A percentile compares a stretch with the other conserved stretches of the same genome.
Evolutionary conservation across 2,888 invertebrate genomes (phyloP).

Genomic region (Pseudeuparius sepicola): DNA sequence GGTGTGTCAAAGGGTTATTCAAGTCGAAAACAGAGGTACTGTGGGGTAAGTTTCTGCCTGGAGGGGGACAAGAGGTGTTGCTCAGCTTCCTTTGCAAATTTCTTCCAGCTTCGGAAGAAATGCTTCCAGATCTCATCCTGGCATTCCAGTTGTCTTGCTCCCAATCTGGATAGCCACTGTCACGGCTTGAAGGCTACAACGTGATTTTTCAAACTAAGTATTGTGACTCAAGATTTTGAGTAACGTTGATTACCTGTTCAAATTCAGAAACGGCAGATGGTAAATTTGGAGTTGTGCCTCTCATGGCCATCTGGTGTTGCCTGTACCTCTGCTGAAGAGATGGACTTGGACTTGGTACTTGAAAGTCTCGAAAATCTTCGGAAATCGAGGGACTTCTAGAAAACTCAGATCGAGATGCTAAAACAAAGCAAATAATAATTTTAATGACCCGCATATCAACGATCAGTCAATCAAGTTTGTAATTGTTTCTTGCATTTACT

Average conservation of each 20-base stretch:
- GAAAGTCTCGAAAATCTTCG: constrained; percentile 23
- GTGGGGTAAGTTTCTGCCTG: constrained; percentile 29
- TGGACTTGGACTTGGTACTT: constrained; percentile 33
- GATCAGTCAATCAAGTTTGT: too few species aligned
- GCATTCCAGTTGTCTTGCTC: constrained; percentile 35
- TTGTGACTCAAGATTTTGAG: background rate
- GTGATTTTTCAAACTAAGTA: too few species aligned
- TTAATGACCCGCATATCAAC: too few species aligned
- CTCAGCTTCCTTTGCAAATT: constrained; percentile 31
- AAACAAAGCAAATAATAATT: constrained; percentile 8
- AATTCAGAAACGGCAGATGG: constrained; percentile 34
- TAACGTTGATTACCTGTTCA: constrained; percentile 30
- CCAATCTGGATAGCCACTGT: constrained; percentile 41
- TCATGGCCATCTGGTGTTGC: constrained; percentile 47
- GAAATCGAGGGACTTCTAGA: constrained; percentile 28
- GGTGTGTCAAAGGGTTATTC: constrained; percentile 33
- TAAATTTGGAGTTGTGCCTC: constrained; percentile 37
- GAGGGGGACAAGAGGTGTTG: constrained; percentile 32
- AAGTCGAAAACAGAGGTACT: constrained; percentile 49
- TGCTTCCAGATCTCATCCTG: constrained; percentile 35
- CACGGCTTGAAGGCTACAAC: constrained; percentile 36
- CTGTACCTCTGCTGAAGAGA: constrained; percentile 47
- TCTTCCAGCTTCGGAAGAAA: constrained; percentile 33
- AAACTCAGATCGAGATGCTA: constrained; percentile 31
- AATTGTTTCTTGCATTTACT: too few species aligned